phyloP scores from a whole-genome alignment of 2,113 vertebrate genomes.

The Aptenodytes forsteri region DNA sequence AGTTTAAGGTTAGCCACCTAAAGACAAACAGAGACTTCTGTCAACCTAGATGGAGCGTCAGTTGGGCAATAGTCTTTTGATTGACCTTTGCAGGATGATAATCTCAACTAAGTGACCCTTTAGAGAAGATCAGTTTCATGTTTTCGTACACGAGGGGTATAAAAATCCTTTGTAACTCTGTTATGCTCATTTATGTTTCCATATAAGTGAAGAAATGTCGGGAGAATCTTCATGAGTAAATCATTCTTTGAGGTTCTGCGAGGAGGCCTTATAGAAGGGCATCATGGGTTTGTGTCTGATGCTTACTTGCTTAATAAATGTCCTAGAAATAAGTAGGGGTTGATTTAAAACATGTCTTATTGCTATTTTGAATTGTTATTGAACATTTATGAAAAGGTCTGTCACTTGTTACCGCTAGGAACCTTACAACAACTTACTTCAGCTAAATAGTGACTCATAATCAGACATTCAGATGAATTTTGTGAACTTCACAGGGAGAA shows the following conservation, averaged over 20 bases:
- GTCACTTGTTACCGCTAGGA: background rate
- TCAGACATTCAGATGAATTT: background rate
- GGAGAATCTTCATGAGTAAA: background rate
- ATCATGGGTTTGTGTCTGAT: background rate
- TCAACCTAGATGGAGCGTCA: background rate
- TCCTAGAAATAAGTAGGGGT: background rate
- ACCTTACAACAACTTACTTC: background rate
- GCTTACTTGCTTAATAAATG: background rate
- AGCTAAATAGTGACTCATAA: background rate
- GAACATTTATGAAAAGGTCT: background rate
- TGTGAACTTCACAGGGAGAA: background rate
- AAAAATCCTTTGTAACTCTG: background rate
- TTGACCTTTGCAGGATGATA: background rate
- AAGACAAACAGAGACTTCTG: background rate
- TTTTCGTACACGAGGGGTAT: rapidly evolving
- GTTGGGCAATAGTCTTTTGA: background rate
- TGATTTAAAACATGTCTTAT: background rate
- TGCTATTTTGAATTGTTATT: background rate
- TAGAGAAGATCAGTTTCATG: background rate
- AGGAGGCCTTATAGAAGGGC: background rate
- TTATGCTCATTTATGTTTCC: background rate
- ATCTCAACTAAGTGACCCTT: background rate
- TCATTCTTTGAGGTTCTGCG: background rate
- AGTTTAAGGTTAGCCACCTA: background rate
- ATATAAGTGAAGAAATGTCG: background rate